Base-by-base conservation (phyloP, 2,888 invertebrate genomes). In the Heteromurus nitidus region DNA sequence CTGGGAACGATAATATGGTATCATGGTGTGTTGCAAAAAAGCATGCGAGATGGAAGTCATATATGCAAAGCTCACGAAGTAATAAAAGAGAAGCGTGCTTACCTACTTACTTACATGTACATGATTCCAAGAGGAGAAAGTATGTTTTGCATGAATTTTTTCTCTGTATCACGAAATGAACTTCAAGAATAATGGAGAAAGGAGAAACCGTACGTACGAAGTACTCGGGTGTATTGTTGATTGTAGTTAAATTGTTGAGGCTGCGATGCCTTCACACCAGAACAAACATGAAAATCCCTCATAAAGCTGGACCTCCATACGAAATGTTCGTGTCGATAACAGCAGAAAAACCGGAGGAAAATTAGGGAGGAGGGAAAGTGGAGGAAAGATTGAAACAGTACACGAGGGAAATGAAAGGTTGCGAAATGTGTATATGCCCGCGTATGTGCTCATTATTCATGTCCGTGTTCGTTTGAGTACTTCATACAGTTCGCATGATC, bases 401-500 rank as follows among this genome's bases (percentile, higher is more conserved):
- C 20, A 3, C 2, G 44, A 67, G 28, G n/a, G 28, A 50, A 36
- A 36, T n/a, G n/a, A n/a, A 68, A 60, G 58, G 16, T 26, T 67
- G 24, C 47, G 47, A 20, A 1, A 68, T 36, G 3, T 16, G 20
- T 58, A 58, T 42, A 28, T 58, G 20, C 42, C 42, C 7, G 36
- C n/a, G 55, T 22, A 50, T 50, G 11, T n/a, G 24, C 13, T 26
- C 28, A 13, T 22, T 13, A 22, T 22, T 3, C 13, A 58, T 26
- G 22, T 5, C 9, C 50, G 18, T 44, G 9, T 65, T 53, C 31
- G n/a, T n/a, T n/a, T n/a, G n/a, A n/a, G n/a, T 22, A 62, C 62
- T 50, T 31, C 28, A 74, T 30, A n/a, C n/a, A 73, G 53, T 74
- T 74, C 65, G 74, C 74, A 74, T 74, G 74, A 74, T 74, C 53